Evolutionary conservation across 2,797 vertebrate species (phyloP).

Genomic region (Pseudomugil gertrudae): DNA sequence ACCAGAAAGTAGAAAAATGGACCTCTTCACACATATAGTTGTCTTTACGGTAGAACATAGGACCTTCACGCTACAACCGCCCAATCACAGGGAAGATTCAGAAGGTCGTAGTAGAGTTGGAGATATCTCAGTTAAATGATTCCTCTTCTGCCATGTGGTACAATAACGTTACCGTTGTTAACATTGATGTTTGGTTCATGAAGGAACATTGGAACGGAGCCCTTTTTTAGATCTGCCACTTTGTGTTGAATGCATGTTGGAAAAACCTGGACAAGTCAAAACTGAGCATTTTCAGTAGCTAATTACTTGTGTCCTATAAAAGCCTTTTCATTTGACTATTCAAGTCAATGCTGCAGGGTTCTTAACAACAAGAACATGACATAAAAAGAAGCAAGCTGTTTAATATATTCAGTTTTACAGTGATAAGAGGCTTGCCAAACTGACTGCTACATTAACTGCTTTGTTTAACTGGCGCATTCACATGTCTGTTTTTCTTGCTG

Average conservation of each 20-base stretch:
- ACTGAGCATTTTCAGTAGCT: neutral
- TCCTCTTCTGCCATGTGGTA: no score
- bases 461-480: constrained; percentile 24
- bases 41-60: no score
- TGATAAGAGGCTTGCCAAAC: constrained; percentile 1
- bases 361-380: neutral
- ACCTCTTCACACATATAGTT: no score
- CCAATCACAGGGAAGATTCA: no score
- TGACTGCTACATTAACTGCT: neutral
- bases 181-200: no score
- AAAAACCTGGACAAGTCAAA: no score
- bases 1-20: no score
- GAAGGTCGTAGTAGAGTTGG: no score
- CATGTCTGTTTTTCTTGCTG: constrained; percentile 24
- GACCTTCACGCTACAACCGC: no score
- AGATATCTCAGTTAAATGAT: no score
- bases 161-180: no score
- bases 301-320: neutral
- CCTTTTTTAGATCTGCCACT: neutral
- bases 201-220: neutral
- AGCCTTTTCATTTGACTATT: neutral
- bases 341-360: neutral
- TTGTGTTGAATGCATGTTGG: neutral
- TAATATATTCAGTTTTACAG: neutral
- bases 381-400: constrained; percentile 2